Conservation (phyloP, 2,888 invertebrate species). For the Hirtodrosophila histrioides region DNA sequence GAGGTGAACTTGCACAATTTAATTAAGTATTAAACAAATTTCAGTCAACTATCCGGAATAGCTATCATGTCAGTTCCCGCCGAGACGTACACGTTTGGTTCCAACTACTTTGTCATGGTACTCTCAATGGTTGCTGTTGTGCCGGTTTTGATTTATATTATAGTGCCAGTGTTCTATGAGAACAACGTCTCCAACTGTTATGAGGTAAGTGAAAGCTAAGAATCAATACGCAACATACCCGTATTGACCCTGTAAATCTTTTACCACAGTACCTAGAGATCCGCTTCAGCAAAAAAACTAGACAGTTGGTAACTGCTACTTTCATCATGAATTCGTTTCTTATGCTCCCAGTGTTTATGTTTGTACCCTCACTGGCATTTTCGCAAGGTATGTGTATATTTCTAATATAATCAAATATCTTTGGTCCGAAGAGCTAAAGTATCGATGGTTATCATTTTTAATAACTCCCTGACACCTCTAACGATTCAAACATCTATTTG, state of each 20-base stretch:
- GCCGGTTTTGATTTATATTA: slow-evolving; percentile 81
- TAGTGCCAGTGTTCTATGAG: slow-evolving; percentile 85
- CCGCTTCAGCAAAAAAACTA: slow-evolving; percentile 79
- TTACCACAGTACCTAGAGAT: slow-evolving; percentile 80
- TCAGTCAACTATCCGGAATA: slow-evolving; percentile 86
- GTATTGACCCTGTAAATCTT: neutral
- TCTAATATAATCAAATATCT: no score
- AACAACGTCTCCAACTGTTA: slow-evolving; percentile 85
- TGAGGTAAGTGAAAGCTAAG: slow-evolving; percentile 80
- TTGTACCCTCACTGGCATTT: slow-evolving; percentile 82
- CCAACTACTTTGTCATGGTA: slow-evolving; percentile 83
- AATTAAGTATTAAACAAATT: slow-evolving; percentile 9
- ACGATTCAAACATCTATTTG: no score
- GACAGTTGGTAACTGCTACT: slow-evolving; percentile 77
- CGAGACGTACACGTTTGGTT: slow-evolving; percentile 85
- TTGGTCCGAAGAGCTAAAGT: no score
- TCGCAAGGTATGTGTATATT: slow-evolving; percentile 75
- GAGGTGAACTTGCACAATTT: neutral
- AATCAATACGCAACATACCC: no score
- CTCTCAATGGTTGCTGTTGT: slow-evolving; percentile 83
- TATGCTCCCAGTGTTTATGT: slow-evolving; percentile 81
- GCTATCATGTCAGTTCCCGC: slow-evolving; percentile 86
- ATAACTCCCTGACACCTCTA: no score
- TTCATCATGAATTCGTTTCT: slow-evolving; percentile 78
- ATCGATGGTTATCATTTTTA: no score